These are phyloP conservation scores for Microcebus ravelobensis DNA, from an alignment of 2,113 vertebrate species.

Conservation along the genomic window DNA sequence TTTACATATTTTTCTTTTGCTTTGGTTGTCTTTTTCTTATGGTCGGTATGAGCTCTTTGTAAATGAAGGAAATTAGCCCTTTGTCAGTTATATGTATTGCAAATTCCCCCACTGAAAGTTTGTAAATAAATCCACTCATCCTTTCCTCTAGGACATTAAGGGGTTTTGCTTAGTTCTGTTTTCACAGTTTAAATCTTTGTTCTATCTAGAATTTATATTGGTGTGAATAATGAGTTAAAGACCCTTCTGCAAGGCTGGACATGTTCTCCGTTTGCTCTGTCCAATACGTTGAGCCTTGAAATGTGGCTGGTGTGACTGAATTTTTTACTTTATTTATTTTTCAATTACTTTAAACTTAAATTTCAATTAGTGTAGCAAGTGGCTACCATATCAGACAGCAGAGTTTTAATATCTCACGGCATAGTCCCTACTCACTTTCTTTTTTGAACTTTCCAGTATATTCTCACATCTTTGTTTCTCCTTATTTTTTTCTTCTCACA, in stretches of 20 bases:
- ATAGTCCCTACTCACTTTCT: not conserved
- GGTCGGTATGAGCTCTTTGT: not conserved
- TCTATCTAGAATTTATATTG: not conserved
- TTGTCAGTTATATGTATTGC: not conserved
- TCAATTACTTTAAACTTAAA: not conserved
- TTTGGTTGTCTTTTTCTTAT: not conserved
- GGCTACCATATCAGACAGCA: not conserved
- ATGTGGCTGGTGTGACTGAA: no score
- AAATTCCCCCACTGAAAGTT: not conserved
- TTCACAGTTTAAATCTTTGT: not conserved
- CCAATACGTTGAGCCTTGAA: not conserved
- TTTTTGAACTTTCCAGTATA: not conserved
- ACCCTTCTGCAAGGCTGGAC: not conserved
- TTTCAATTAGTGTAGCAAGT: not conserved
- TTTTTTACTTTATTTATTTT: not conserved
- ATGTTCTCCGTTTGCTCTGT: not conserved
- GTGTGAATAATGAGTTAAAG: not conserved
- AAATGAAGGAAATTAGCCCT: constrained; percentile 19
- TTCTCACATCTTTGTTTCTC: not conserved
- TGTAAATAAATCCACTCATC: not conserved
- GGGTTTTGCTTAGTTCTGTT: not conserved
- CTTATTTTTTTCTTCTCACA: not conserved
- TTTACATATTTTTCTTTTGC: not conserved
- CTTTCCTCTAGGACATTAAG: not conserved
- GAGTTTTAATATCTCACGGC: not conserved